Evolutionary conservation across 2,113 vertebrate species (phyloP), one percentile per base, ranked within the genome.

Genomic region (Chamaetylas fuelleborni): DNA sequence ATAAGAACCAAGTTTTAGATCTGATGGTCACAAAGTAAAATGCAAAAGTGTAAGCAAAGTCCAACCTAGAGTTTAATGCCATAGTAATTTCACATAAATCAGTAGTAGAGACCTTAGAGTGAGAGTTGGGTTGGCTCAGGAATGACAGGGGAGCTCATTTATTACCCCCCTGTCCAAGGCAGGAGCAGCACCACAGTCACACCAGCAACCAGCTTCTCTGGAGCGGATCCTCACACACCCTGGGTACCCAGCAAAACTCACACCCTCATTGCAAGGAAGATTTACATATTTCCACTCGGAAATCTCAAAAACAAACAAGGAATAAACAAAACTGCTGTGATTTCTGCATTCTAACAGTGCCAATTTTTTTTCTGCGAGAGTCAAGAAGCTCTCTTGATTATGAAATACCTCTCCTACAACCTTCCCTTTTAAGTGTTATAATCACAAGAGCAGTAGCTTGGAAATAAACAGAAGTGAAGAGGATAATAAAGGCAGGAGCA

Each of bases 391-490:
- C 54, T 77, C 76, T 28, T 66, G 51, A 83, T 83, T 58, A 90
- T 17, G 40, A 93, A 93, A 94, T 43, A 70, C 19, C 51, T 65
- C 67, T 94, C 58, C 56, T 66, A 58, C 29, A 83, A 81, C 51
- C 40, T 81, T 86, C 14, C 19, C 38, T 67, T 80, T 88, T 45
- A 80, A 81, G 58, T 65, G 72, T 54, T 86, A 54, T 45, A 93
- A 83, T 70, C 51, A 86, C 76, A 96, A 80, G 64, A 80, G 60
- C 38, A 43, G 60, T 15, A 83, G 58, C 43, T 71, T 86, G 67
- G 69, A 86, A 96, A 83, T 61, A 96, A 95, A 90, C 58, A 88
- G 23, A 82, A 92, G 57, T n/a, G 54, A 86, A 90, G 94, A 94
- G 43, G 56, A 36, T 64, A 92, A 92, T 48, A 86, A 86, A 93